Base-by-base conservation (phyloP, 2,888 invertebrate species). In the Tiphia femorata region DNA sequence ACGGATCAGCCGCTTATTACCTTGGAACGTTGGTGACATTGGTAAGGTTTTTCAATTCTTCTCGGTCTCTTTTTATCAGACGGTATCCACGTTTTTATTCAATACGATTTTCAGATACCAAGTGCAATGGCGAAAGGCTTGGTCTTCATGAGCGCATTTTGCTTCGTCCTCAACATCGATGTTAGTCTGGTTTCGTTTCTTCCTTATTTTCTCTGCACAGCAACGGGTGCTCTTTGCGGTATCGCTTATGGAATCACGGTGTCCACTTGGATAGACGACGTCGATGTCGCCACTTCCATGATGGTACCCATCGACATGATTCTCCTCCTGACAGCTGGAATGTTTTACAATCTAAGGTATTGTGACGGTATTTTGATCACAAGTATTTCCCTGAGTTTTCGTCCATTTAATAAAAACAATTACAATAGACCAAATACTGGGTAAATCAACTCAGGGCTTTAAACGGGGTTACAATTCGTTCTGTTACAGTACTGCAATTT, bases 231-330 rank as follows among this genome's bases (percentile, higher is more conserved):
- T 2, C 30, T 72, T 8, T 70, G 67, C 29, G 62, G 62, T 5
- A 58, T 48, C n/a, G 66, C 69, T 17, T 73, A 75, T 84, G 87
- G 87, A 63, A 79, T 86, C 0, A 85, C 85, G 35, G 85, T 87
- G 81, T 86, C 85, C 2, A 85, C 86, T 0, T 68, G 86, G 1
- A 85, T 87, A 66, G 82, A 83, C 0, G 84, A 86, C 1, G 72
- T 84, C 1, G 85, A 85, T 0, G 71, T 85, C 3, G 84, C 85
- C 72, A 80, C 83, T 0, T 85, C 85, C 50, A 82, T 86, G 33
- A 86, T 87, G 86, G 84, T 86, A 0, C 86, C 85, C 30, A 74
- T 82, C 0, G 87, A 87, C 58, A 77, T 86, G 1, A 81, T 85
- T 0, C 75, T 86, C 2, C 77, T 86, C 49, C 76, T 87, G 8